Evolutionary conservation across 1,140 invertebrate genomes (phyloP).

Genomic region (Physella acuta): DNA sequence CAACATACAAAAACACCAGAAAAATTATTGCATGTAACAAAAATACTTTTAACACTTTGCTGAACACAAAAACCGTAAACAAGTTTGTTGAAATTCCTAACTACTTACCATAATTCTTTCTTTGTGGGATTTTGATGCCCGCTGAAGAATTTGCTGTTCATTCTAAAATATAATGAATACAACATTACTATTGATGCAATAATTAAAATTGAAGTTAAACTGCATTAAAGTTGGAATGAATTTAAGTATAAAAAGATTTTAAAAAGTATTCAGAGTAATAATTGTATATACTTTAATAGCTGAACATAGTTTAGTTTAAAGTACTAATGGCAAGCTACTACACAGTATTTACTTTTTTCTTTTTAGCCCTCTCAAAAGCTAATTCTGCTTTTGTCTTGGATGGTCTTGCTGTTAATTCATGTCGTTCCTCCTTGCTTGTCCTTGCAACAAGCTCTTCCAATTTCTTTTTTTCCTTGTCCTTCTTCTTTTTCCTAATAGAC

Average conservation of each 20-base stretch:
- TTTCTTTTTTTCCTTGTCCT: slow-evolving; percentile 22
- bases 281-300: background rate
- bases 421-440: background rate
- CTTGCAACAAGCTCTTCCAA: slow-evolving; percentile 14
- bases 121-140: slow-evolving; percentile 17
- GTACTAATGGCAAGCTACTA: no score
- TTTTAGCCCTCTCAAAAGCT: slow-evolving; percentile 19
- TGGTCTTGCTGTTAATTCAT: slow-evolving; percentile 5
- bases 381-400: slow-evolving; percentile 22
- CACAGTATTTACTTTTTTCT: slow-evolving; percentile 19
- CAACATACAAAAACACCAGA: background rate
- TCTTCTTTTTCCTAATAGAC: slow-evolving; percentile 19
- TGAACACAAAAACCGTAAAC: background rate
- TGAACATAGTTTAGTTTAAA: background rate
- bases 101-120: slow-evolving; percentile 19
- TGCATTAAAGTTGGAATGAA: no score
- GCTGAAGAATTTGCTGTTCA: background rate
- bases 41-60: background rate
- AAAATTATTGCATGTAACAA: background rate
- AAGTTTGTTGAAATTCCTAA: background rate
- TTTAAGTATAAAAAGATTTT: background rate
- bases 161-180: slow-evolving; percentile 8
- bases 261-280: background rate
- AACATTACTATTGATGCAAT: no score
- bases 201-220: no score